Base-by-base conservation (phyloP, 2,113 vertebrate species). In the Furnarius figulus region DNA sequence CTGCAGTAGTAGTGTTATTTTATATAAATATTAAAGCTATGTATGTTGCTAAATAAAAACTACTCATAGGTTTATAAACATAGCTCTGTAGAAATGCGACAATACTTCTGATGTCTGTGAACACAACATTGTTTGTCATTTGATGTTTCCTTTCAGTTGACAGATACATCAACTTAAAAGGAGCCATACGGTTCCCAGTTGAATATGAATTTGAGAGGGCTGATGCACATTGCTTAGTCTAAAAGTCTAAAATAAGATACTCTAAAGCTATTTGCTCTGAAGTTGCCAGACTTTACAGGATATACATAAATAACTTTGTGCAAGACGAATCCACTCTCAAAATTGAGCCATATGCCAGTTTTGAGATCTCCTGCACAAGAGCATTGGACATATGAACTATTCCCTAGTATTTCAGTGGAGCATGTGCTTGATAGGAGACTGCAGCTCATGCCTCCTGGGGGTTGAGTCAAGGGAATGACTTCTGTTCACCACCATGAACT, bases 141-240 rank as follows among this genome's bases (percentile, higher is more conserved):
- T 90, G 59, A 59, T 82, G 40, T 59, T 93, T 82, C 68, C 90
- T 73, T 88, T 86, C 56, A 78, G 68, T 47, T 94, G 92, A 94
- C 79, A 92, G 85, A 81, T 81, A 68, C 19, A 75, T 95, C 80
- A 94, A 49, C 71, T 89, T 80, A 75, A 67, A 94, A 93, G 53
- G 85, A 93, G 66, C 84, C 79, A 95, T 72, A 56, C 35, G 2
- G 50, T 63, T 95, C 73, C 72, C 52, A 72, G 79, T 12, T 96
- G 95, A 93, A 90, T 89, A 70, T 79, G 71, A 89, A 87, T 96
- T 71, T 90, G 72, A 65, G 88, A 92, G 61, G 78, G 35, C 68
- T 93, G 76, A 37, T 84, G 44, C n/a, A 63, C 37, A 37, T 67
- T 88, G 44, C 76, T 84, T 90, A 63, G 44, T 68, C 72, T 86